phyloP scores from a whole-genome alignment of 1,140 invertebrate species.

The Trichoplusia ni region DNA sequence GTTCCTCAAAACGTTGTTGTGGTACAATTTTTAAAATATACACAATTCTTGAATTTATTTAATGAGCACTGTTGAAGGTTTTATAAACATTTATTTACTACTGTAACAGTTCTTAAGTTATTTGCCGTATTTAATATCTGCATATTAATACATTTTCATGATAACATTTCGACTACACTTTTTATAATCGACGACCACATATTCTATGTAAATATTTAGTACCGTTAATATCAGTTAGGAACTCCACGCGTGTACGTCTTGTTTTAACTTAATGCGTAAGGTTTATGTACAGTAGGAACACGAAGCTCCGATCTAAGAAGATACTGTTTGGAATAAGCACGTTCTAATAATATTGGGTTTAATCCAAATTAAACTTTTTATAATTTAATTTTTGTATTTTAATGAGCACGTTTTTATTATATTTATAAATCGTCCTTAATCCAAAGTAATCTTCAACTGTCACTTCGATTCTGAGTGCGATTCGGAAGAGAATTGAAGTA shows the following conservation, averaged over 20 bases:
- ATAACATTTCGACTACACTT: conserved; percentile 16
- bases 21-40: conserved; percentile 56
- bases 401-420: background rate
- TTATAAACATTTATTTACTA: conserved; percentile 27
- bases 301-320: conserved; percentile 15
- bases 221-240: conserved; percentile 22
- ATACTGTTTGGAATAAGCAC: conserved; percentile 26
- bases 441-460: conserved; percentile 21
- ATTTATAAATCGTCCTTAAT: conserved; percentile 15
- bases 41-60: conserved; percentile 27
- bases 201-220: conserved; percentile 36
- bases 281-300: conserved; percentile 10
- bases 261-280: conserved; percentile 33
- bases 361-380: background rate
- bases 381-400: background rate
- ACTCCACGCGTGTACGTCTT: conserved; percentile 36
- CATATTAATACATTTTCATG: conserved; percentile 22
- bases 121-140: conserved; percentile 11
- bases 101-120: conserved; percentile 20
- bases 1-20: conserved; percentile 52
- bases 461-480: conserved; percentile 8
- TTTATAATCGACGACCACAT: conserved; percentile 21
- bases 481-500: conserved; percentile 25
- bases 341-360: background rate
- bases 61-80: conserved; percentile 21